Evolutionary conservation across 1,140 invertebrate species (phyloP).

Genomic region (Cepaea nemoralis): DNA sequence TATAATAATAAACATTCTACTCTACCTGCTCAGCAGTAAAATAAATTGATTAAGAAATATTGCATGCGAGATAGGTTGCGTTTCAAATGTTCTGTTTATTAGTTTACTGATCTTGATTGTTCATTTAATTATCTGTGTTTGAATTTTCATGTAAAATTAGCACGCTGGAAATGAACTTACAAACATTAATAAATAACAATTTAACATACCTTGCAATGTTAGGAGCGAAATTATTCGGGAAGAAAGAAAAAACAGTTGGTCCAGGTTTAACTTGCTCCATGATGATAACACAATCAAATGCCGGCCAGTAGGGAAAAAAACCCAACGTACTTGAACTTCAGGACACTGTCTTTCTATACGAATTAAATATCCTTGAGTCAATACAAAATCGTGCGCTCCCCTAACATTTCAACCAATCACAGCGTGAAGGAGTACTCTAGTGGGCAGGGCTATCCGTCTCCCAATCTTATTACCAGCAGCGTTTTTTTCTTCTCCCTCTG

Average conservation of each 20-base stretch:
- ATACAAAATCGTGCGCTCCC: conserved; percentile 1
- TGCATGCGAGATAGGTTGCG: too few relatives aligned
- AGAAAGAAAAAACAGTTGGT: conserved; percentile 30
- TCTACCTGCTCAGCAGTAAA: too few relatives aligned
- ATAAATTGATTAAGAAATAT: too few relatives aligned
- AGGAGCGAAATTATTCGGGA: conserved; percentile 1
- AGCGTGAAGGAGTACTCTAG: neutral
- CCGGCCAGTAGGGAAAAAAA: conserved; percentile 1
- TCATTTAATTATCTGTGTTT: too few relatives aligned
- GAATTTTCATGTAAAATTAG: too few relatives aligned
- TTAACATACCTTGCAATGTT: conserved; percentile 25
- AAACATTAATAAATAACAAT: neutral
- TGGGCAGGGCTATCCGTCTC: conserved; percentile 17
- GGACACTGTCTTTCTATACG: neutral
- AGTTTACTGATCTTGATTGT: too few relatives aligned
- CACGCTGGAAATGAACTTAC: too few relatives aligned
- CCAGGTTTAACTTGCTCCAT: conserved; percentile 32
- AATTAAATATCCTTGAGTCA: conserved; percentile 19
- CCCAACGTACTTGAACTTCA: neutral
- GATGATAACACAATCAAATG: neutral
- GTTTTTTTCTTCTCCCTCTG: neutral
- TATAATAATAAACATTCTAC: too few relatives aligned
- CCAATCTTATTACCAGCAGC: conserved; percentile 4
- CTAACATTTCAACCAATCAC: conserved; percentile 33
- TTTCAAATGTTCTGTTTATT: too few relatives aligned